Evolutionary conservation across 2,113 vertebrate species (phyloP).

Genomic region (Hystrix brachyura): DNA sequence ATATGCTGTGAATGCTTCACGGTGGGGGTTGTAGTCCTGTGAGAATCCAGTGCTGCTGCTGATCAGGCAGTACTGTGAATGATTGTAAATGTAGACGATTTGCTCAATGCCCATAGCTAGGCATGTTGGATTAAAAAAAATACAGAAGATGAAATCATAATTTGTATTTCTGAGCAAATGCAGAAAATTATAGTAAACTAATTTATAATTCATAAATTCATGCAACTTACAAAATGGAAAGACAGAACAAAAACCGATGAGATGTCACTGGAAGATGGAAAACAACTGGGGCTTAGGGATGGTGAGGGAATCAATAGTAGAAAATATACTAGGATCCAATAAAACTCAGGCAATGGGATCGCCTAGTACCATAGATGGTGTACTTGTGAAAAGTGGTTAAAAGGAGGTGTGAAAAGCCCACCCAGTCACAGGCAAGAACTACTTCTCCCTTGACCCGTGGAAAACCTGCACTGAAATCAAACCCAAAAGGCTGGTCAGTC

Average conservation of each 20-base stretch:
- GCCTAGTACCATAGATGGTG: not conserved
- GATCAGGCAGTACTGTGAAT: not conserved
- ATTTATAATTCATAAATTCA: conserved; percentile 40
- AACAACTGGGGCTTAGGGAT: not conserved
- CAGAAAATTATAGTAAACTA: not conserved
- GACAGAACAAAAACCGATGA: not conserved
- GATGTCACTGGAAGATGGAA: not conserved
- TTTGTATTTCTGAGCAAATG: not conserved
- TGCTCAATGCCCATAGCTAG: not conserved
- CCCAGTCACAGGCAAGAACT: not conserved
- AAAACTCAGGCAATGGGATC: not conserved
- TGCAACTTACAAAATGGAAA: not conserved
- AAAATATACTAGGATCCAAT: not conserved
- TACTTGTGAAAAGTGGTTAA: not conserved
- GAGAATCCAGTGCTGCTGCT: not conserved
- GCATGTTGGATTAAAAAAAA: not conserved
- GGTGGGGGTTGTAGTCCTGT: not conserved
- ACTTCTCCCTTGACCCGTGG: not conserved
- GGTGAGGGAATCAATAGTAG: not conserved
- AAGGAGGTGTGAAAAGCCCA: not conserved
- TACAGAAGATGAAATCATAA: not conserved
- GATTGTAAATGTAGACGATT: not conserved
- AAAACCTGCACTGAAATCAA: not conserved
- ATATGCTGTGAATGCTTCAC: not conserved
- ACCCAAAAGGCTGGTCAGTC: not conserved